phyloP scores from a whole-genome alignment of 2,797 vertebrate genomes.

The Aplochiton taeniatus region DNA sequence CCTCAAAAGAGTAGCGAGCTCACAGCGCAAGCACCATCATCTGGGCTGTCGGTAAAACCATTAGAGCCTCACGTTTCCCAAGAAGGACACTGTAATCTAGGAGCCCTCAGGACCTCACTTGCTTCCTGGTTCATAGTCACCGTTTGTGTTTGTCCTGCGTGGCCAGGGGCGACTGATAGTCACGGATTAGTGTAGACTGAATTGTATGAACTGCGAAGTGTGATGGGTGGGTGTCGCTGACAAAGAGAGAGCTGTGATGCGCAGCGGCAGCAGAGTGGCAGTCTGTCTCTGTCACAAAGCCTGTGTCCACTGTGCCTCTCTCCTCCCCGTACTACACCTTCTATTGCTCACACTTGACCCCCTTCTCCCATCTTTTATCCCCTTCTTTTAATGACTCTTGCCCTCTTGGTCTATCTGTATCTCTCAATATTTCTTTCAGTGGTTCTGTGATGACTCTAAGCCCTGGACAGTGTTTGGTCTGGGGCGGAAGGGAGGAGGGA shows the following conservation, averaged over 20 bases:
- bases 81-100: too few species aligned
- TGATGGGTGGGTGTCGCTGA: constrained; percentile 43
- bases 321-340: constrained; percentile 56
- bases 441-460: not conserved
- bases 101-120: too few species aligned
- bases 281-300: constrained; percentile 49
- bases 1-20: constrained; percentile 42
- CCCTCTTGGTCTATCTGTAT: too few species aligned
- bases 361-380: not conserved
- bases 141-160: constrained; percentile 18
- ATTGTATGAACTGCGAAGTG: constrained; percentile 27
- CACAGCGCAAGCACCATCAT: constrained; percentile 24
- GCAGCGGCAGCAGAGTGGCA: constrained; percentile 40
- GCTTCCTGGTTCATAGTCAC: too few species aligned
- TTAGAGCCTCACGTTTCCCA: constrained; percentile 31
- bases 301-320: constrained; percentile 35
- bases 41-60: constrained; percentile 18
- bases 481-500: constrained; percentile 22
- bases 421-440: not conserved
- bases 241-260: constrained; percentile 34
- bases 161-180: constrained; percentile 32
- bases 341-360: constrained; percentile 24
- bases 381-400: not conserved
- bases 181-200: too few species aligned
- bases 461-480: not conserved